Conservation (phyloP, 1,140 invertebrate species). For the Hylaeus anthracinus region DNA sequence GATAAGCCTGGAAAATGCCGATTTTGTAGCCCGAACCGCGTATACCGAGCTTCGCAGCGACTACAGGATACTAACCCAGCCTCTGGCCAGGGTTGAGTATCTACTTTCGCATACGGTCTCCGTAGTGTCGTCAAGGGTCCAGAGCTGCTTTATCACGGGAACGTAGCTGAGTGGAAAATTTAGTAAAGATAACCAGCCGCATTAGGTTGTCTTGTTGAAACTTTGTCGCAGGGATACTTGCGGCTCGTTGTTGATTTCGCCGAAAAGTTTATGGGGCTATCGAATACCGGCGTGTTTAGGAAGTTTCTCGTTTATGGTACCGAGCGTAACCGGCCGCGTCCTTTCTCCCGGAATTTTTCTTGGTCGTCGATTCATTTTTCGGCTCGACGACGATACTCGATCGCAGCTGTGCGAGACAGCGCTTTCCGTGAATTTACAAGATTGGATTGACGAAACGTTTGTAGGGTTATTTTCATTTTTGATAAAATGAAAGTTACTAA, state of each 20-base stretch:
- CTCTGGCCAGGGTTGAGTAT: constrained; percentile 51
- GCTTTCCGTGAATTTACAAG: no score
- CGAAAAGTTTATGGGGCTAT: constrained; percentile 15
- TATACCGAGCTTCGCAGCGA: constrained; percentile 22
- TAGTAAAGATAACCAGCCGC: constrained; percentile 54
- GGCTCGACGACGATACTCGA: no score
- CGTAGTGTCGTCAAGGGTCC: constrained; percentile 52
- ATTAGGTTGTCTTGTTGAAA: constrained; percentile 30
- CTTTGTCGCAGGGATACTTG: neutral
- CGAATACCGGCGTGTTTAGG: neutral
- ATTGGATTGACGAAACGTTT: no score
- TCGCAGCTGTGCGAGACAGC: no score
- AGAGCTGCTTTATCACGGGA: constrained; percentile 58
- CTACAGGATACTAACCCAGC: constrained; percentile 17
- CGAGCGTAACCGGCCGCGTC: neutral
- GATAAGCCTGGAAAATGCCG: constrained; percentile 65
- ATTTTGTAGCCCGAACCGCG: constrained; percentile 57
- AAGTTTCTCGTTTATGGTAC: neutral
- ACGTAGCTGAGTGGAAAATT: constrained; percentile 60
- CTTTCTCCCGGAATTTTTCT: neutral
- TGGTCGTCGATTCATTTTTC: neutral
- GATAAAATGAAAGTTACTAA: no score
- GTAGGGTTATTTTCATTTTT: no score
- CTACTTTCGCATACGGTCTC: constrained; percentile 66
- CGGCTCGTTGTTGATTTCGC: neutral